Evolutionary conservation across 2,888 invertebrate genomes (phyloP), one percentile per base, ranked within the genome.

Genomic region (Parnassius orleans): DNA sequence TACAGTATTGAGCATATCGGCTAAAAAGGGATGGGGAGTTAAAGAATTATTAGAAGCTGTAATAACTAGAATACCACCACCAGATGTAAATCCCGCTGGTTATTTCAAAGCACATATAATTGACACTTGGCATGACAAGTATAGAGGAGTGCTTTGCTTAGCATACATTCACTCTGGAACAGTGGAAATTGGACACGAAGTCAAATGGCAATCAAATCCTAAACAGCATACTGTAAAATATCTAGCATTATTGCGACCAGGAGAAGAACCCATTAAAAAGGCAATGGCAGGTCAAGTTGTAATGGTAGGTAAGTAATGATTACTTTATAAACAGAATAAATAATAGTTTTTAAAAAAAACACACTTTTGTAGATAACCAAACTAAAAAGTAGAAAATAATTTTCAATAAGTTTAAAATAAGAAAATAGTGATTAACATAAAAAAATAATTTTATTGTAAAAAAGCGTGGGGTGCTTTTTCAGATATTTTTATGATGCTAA

Each of bases 231-330:
- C 94, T 70, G 94, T 98, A 0, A 96, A 95, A 79, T 94, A 94
- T 71, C 88, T 98, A 60, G 95, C 97, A 2, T 83, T 99, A 54
- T 88, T 98, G 68, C 92, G 95, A 68, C 98, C 99, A 2, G 93
- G 93, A 57, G 96, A 97, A 83, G 92, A 93, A 68, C 79, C 91
- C 5, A 92, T 95, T 7, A 81, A 93, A 48, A 92, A 92, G 72
- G 91, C 97, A 93, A 86, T 93, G 51, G 97, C 98, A 55, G 99
- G 99, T 2, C 99, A 99, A 93, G 98, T 99, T 69, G 98, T 98
- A 9, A 95, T 97, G 79, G 86, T 99, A 65, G 94, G 91, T 90
- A 69, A 86, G 90, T 87, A 57, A 53, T 66, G 42, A 46, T 12
- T 46, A 11, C 12, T 10, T 10, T 43, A 43, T 10, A 43, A 43